These are phyloP conservation scores for Hylyphantes graminicola DNA, from an alignment of 1,140 invertebrate genomes.

Conservation along the genomic window DNA sequence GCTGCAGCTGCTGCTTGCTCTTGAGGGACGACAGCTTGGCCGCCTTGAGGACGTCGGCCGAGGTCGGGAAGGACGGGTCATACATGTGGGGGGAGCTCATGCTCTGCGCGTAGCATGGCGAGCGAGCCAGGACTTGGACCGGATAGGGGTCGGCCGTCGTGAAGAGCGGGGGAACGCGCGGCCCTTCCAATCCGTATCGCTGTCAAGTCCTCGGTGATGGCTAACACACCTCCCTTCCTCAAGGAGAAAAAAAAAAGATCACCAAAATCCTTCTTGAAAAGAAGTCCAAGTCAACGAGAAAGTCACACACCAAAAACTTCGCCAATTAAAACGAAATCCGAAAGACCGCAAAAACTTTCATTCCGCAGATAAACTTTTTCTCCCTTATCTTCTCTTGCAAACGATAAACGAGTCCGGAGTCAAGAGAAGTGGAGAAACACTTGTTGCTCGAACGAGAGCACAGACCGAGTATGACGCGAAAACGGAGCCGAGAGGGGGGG, in stretches of 20 bases:
- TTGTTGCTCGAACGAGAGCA: too few relatives aligned
- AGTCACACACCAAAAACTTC: too few relatives aligned
- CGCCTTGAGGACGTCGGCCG: slow-evolving; percentile 36
- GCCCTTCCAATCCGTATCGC: not conserved
- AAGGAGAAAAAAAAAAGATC: not conserved
- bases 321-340: too few relatives aligned
- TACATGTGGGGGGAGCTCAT: slow-evolving; percentile 61
- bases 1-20: not conserved
- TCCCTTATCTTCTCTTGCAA: too few relatives aligned
- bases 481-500: too few relatives aligned
- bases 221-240: not conserved
- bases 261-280: too few relatives aligned
- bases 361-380: too few relatives aligned
- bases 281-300: too few relatives aligned
- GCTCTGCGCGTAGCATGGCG: slow-evolving; percentile 60
- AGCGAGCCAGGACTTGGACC: slow-evolving; percentile 24
- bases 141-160: slow-evolving; percentile 58
- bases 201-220: not conserved
- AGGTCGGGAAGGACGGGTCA: slow-evolving; percentile 46
- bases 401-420: too few relatives aligned
- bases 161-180: not conserved
- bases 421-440: too few relatives aligned
- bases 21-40: not conserved
- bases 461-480: too few relatives aligned
- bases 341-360: too few relatives aligned